Conservation (phyloP, 1,140 invertebrate species). For the Antheraea pernyi region DNA sequence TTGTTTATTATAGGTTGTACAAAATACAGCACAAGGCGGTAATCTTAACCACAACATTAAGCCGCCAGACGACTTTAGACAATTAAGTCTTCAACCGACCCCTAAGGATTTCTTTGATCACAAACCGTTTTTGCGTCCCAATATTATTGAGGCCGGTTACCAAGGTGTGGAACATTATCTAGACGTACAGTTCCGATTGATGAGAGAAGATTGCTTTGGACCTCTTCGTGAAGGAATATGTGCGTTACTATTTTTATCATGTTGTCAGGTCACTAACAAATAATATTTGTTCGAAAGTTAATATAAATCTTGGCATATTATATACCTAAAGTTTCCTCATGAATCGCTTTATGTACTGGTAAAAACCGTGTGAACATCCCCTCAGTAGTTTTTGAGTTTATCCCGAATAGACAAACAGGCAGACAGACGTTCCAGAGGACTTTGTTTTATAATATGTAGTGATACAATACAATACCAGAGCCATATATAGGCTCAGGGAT, state of each 20-base stretch:
- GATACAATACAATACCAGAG: too few relatives aligned
- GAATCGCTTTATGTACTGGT: too few relatives aligned
- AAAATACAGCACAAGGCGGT: not conserved
- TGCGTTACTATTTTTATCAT: constrained; percentile 25
- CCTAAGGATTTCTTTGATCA: constrained; percentile 46
- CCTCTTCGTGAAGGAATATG: constrained; percentile 81
- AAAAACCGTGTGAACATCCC: too few relatives aligned
- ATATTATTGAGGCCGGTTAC: constrained; percentile 82
- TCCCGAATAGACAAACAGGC: too few relatives aligned
- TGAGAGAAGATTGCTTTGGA: constrained; percentile 86
- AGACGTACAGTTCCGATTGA: constrained; percentile 87
- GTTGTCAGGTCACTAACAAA: not conserved
- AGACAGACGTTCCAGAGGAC: too few relatives aligned
- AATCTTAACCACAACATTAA: constrained; percentile 32
- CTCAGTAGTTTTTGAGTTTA: too few relatives aligned
- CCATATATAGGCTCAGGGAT: too few relatives aligned
- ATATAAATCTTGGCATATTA: too few relatives aligned
- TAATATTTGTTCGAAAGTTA: not conserved
- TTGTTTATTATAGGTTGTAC: not conserved
- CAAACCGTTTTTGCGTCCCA: constrained; percentile 59
- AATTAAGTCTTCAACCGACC: constrained; percentile 62
- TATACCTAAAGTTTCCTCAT: too few relatives aligned
- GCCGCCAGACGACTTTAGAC: constrained; percentile 75
- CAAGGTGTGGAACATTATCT: constrained; percentile 85
- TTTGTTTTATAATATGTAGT: too few relatives aligned